Conservation (phyloP, 2,797 vertebrate genomes). For the Xenopus petersii region DNA sequence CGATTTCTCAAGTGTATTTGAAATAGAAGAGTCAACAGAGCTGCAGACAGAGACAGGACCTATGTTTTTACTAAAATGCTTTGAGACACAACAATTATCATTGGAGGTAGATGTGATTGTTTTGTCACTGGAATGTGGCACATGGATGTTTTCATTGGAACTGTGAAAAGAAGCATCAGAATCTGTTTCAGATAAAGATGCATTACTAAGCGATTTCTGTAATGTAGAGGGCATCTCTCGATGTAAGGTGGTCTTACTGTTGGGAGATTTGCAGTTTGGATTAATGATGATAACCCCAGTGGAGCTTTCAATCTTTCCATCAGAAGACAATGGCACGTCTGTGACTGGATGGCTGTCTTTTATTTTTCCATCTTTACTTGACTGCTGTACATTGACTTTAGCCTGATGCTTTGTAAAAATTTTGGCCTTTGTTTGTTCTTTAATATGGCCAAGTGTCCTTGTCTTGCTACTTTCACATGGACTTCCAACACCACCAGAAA, state of each 20-base stretch:
- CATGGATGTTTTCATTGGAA: conserved; percentile 65
- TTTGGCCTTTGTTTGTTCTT: conserved; percentile 79
- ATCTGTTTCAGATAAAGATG: conserved; percentile 66
- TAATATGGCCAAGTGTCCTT: conserved; percentile 75
- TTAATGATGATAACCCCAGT: conserved; percentile 79
- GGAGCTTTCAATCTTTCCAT: conserved; percentile 71
- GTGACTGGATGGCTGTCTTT: conserved; percentile 65
- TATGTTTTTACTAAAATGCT: conserved; percentile 71
- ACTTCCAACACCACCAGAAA: conserved; percentile 71
- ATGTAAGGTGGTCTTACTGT: conserved; percentile 67
- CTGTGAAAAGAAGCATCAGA: conserved; percentile 63
- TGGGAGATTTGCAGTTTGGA: conserved; percentile 77
- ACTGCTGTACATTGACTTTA: conserved; percentile 68
- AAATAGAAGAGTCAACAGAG: conserved; percentile 71
- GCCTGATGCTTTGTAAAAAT: conserved; percentile 76
- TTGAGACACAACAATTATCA: conserved; percentile 69
- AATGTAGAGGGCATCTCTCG: conserved; percentile 62
- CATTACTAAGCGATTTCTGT: conserved; percentile 63
- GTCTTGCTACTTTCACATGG: conserved; percentile 72
- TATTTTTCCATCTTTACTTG: conserved; percentile 66
- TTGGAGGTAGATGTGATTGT: conserved; percentile 74
- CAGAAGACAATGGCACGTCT: conserved; percentile 60
- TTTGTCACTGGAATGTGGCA: conserved; percentile 71
- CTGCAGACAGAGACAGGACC: conserved; percentile 68
- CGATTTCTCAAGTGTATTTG: conserved; percentile 70